These are phyloP conservation scores for Galerucella pusilla DNA, from an alignment of 2,888 invertebrate species.

Conservation along the genomic window DNA sequence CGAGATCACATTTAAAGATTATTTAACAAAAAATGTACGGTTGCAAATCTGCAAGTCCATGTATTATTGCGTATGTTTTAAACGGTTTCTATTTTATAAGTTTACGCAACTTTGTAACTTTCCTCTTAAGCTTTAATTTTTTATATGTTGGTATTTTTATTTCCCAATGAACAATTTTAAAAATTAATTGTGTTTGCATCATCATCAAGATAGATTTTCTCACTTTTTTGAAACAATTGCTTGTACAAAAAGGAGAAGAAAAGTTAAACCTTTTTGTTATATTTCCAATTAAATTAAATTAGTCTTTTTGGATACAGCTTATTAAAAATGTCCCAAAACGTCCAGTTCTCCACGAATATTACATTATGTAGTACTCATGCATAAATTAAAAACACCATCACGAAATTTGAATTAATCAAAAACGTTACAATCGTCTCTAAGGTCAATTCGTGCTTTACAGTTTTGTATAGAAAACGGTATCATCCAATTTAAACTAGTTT, in stretches of 20 bases:
- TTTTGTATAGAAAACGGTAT: background rate
- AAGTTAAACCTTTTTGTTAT: no score
- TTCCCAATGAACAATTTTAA: background rate
- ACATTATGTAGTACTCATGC: background rate
- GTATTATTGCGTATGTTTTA: background rate
- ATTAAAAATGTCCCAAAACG: background rate
- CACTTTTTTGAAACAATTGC: no score
- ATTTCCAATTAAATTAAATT: background rate
- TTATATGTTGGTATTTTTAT: background rate
- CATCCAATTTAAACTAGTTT: slow-evolving; percentile 1
- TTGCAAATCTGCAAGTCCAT: background rate
- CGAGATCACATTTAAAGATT: background rate
- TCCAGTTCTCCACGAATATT: background rate
- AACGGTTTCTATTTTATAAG: background rate
- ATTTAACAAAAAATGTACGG: background rate
- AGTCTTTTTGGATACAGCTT: background rate
- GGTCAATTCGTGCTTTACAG: background rate
- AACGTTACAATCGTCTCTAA: background rate
- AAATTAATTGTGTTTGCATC: background rate
- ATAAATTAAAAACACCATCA: background rate
- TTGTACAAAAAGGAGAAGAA: no score
- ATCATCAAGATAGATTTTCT: no score
- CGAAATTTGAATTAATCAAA: background rate
- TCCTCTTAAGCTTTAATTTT: background rate
- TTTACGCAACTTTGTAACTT: background rate